Evolutionary conservation across 1,140 invertebrate species (phyloP).

Genomic region (Drosophila saltans): DNA sequence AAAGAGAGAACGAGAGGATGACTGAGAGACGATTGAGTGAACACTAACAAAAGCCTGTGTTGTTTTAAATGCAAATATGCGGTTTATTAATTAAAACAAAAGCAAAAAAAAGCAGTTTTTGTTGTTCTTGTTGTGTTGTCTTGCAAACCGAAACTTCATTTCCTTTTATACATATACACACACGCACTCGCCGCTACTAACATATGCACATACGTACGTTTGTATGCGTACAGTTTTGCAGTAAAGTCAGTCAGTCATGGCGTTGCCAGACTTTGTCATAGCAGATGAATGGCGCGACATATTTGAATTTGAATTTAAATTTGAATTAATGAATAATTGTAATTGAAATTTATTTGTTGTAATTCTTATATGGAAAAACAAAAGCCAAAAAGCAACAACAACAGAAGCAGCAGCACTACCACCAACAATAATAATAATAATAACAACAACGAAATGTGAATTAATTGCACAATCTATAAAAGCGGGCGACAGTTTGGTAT

Average conservation of each 20-base stretch:
- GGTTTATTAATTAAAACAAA: constrained; percentile 80
- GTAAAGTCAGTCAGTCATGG: constrained; percentile 40
- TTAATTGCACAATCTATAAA: constrained; percentile 75
- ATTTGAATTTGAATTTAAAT: constrained; percentile 64
- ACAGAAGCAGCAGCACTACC: not conserved
- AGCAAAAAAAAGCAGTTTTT: constrained; percentile 50
- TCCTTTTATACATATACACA: constrained; percentile 46
- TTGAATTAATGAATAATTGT: constrained; percentile 29
- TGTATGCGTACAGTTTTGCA: constrained; percentile 52
- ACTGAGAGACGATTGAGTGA: constrained; percentile 57
- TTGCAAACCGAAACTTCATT: constrained; percentile 62
- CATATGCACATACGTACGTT: constrained; percentile 51
- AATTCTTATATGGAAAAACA: constrained; percentile 34
- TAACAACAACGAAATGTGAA: constrained; percentile 53
- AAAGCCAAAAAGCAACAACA: not conserved
- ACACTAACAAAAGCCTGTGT: constrained; percentile 71
- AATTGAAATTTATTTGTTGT: constrained; percentile 65
- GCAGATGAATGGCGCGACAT: constrained; percentile 49
- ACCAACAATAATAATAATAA: not conserved
- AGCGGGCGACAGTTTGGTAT: constrained; percentile 65
- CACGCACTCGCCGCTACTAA: constrained; percentile 43
- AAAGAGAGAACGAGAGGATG: constrained; percentile 32
- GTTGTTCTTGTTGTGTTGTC: constrained; percentile 23
- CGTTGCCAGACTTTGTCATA: constrained; percentile 51
- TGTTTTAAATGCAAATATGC: constrained; percentile 78